A percentile compares a stretch with the other conserved stretches of the same genome.
phyloP scores from a whole-genome alignment of 2,797 vertebrate genomes.

The Malurus leucopterus region DNA sequence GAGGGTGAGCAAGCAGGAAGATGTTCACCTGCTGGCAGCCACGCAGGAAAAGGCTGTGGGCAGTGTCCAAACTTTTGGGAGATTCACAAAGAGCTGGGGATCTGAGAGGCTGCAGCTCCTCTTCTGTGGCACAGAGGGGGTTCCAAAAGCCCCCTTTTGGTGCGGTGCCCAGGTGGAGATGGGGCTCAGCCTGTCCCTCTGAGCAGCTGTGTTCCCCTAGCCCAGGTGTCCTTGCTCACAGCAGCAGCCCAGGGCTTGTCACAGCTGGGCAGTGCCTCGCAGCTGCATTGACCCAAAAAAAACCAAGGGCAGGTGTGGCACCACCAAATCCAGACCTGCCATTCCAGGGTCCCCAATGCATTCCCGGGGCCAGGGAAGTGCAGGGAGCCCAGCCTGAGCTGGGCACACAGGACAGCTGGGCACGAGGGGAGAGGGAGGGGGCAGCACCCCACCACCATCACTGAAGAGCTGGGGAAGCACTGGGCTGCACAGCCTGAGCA shows the following conservation, averaged over 20 bases:
- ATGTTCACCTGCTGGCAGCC: background rate
- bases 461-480: background rate
- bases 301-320: accelerated
- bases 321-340: background rate
- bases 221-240: accelerated
- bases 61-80: accelerated
- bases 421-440: background rate
- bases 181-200: background rate
- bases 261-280: background rate
- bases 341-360: background rate
- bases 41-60: background rate
- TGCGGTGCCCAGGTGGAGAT: background rate
- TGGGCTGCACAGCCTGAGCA: background rate
- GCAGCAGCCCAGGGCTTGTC: background rate
- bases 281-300: background rate
- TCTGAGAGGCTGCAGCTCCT: background rate
- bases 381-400: background rate
- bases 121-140: background rate
- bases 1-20: background rate
- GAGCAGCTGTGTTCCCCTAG: background rate
- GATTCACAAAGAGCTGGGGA: background rate
- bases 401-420: no score
- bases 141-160: background rate
- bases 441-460: background rate
- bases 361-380: background rate